phyloP scores from a whole-genome alignment of 2,797 vertebrate species.

The Hemitrygon akajei region DNA sequence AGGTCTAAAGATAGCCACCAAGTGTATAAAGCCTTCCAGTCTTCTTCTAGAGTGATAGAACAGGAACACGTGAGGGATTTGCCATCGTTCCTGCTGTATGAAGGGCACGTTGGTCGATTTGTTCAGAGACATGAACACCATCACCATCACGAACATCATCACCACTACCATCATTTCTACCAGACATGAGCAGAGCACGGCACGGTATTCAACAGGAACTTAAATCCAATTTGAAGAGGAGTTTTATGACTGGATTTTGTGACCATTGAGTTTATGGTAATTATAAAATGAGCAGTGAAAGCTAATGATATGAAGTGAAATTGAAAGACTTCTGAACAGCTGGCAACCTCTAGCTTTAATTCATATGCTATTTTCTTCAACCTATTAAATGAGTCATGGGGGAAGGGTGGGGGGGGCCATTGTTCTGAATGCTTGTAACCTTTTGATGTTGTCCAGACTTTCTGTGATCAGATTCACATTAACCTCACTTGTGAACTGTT shows the following conservation, averaged over 20 bases:
- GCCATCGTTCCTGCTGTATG: constrained; percentile 81
- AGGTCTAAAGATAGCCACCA: constrained; percentile 76
- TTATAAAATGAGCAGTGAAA: constrained; percentile 55
- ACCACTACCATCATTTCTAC: constrained; percentile 98
- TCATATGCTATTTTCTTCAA: constrained; percentile 71
- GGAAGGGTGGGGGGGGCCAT: constrained; percentile 46
- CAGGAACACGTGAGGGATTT: constrained; percentile 83
- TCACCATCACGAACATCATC: constrained; percentile 96
- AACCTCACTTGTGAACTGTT: constrained; percentile 47
- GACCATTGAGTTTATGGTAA: constrained; percentile 51
- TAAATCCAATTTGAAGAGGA: constrained; percentile 48
- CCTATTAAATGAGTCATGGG: constrained; percentile 49
- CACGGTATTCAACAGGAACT: no score
- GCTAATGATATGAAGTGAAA: constrained; percentile 50
- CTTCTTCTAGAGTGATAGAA: constrained; percentile 65
- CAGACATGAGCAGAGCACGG: constrained; percentile 70
- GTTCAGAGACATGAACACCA: constrained; percentile 95
- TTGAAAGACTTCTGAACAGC: constrained; percentile 72
- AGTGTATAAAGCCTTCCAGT: constrained; percentile 68
- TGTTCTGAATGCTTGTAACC: constrained; percentile 54
- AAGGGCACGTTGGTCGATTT: constrained; percentile 79
- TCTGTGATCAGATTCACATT: constrained; percentile 44
- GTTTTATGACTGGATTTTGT: constrained; percentile 39
- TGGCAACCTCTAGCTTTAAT: constrained; percentile 91
- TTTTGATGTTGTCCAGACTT: constrained; percentile 48